Percentiles rank a stretch among this genome's conserved stretches.
phyloP scores from a whole-genome alignment of 2,797 vertebrate genomes.

The Chaetophractus vellerosus region DNA sequence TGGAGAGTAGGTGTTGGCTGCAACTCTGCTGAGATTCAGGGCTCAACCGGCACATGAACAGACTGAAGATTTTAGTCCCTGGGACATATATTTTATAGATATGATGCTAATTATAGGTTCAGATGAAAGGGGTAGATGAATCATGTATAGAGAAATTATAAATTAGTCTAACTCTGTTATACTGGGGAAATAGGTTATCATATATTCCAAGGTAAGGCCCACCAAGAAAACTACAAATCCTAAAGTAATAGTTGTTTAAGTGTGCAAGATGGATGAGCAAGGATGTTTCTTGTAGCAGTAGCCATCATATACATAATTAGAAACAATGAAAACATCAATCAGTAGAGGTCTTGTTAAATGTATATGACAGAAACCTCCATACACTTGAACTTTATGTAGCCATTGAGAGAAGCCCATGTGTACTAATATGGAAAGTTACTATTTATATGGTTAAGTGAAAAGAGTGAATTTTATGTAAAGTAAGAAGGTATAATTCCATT shows the following conservation, averaged over 20 bases:
- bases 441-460: neutral
- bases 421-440: neutral
- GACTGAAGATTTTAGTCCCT: too few species aligned
- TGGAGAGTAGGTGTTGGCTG: too few species aligned
- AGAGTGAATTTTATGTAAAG: slow-evolving; percentile 12
- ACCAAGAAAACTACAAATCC: neutral
- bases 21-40: too few species aligned
- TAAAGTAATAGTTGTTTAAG: neutral
- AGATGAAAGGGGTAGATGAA: too few species aligned
- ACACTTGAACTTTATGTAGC: neutral
- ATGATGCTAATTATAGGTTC: too few species aligned
- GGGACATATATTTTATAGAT: too few species aligned
- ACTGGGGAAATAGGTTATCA: too few species aligned
- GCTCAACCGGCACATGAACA: too few species aligned
- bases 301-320: neutral
- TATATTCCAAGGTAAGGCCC: too few species aligned
- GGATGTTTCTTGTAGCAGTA: neutral
- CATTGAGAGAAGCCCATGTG: neutral
- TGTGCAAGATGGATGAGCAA: neutral
- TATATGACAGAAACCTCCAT: neutral
- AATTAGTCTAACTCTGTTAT: too few species aligned
- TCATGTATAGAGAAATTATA: too few species aligned
- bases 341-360: neutral
- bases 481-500: slow-evolving; percentile 23
- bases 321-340: neutral